Percentiles rank a stretch among this genome's conserved stretches.
phyloP scores from a whole-genome alignment of 1,140 invertebrate genomes.

The Hetaerina americana region DNA sequence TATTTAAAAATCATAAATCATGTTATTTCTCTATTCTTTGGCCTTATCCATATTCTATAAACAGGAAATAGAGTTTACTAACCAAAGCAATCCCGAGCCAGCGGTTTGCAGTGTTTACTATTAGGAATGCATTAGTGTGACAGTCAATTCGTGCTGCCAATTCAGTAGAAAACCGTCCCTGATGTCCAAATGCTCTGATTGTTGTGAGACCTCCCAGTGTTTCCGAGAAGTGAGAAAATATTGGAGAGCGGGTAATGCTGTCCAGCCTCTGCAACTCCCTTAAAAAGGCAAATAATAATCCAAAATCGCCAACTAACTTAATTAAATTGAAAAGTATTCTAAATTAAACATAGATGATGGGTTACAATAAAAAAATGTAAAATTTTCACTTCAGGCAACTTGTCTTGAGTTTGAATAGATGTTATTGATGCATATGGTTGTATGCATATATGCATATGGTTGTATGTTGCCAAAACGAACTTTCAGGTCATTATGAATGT shows the following conservation, averaged over 20 bases:
- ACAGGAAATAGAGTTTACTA: slow-evolving; percentile 22
- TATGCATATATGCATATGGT: too few species aligned
- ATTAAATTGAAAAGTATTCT: too few species aligned
- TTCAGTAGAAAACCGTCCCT: slow-evolving; percentile 45
- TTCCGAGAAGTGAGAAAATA: slow-evolving; percentile 57
- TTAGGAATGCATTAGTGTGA: slow-evolving; percentile 61
- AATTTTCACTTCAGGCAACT: too few species aligned
- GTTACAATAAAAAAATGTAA: too few species aligned
- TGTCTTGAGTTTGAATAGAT: too few species aligned
- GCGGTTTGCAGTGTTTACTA: slow-evolving; percentile 63
- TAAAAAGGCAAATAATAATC: slow-evolving; percentile 8
- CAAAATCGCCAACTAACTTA: too few species aligned
- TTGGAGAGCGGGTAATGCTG: slow-evolving; percentile 53
- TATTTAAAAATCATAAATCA: too few species aligned
- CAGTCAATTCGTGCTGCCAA: slow-evolving; percentile 51
- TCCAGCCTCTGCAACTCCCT: slow-evolving; percentile 57
- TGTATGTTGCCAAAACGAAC: too few species aligned
- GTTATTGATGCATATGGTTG: too few species aligned
- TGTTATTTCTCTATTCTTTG: too few species aligned
- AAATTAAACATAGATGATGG: too few species aligned
- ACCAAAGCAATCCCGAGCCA: slow-evolving; percentile 72
- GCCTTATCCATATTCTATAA: neutral
- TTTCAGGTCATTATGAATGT: too few species aligned
- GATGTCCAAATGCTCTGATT: slow-evolving; percentile 53
- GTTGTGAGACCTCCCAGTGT: slow-evolving; percentile 52